These are phyloP conservation scores for Cossypha niveicapilla DNA, from an alignment of 2,797 vertebrate genomes.

Conservation along the genomic window DNA sequence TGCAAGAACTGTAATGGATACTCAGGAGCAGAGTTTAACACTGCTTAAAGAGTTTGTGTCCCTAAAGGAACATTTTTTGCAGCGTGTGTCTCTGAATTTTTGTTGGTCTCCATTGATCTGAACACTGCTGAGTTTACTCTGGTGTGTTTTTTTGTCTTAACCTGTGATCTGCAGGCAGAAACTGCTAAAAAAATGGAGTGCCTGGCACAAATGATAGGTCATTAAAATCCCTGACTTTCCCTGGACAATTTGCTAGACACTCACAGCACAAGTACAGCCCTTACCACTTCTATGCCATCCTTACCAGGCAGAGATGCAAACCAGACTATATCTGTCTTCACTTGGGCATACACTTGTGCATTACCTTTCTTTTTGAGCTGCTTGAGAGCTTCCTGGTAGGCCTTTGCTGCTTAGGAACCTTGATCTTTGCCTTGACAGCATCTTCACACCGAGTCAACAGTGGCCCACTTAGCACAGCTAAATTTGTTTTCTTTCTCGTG, in stretches of 20 bases:
- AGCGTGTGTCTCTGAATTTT: not conserved
- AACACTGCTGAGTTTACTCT: not conserved
- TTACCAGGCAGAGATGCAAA: not conserved
- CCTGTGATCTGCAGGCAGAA: not conserved
- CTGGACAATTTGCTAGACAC: not conserved
- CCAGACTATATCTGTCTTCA: not conserved
- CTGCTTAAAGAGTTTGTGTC: not conserved
- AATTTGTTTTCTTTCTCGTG: not conserved
- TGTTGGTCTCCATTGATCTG: not conserved
- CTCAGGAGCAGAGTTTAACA: not conserved
- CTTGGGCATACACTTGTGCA: not conserved
- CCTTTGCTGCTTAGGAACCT: not conserved
- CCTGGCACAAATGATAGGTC: not conserved
- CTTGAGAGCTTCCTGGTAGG: not conserved
- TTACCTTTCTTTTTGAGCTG: not conserved
- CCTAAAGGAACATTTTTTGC: not conserved
- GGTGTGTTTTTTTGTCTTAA: not conserved
- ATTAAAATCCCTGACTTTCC: not conserved
- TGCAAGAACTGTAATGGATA: not conserved
- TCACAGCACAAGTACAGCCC: not conserved
- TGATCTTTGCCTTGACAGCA: not conserved
- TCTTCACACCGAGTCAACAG: not conserved
- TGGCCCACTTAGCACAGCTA: not conserved
- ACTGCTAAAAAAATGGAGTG: not conserved
- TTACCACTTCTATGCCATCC: not conserved